Evolutionary conservation across 2,888 invertebrate species (phyloP), one percentile per base, ranked within the genome.

Genomic region (Priocnemis perturbator): DNA sequence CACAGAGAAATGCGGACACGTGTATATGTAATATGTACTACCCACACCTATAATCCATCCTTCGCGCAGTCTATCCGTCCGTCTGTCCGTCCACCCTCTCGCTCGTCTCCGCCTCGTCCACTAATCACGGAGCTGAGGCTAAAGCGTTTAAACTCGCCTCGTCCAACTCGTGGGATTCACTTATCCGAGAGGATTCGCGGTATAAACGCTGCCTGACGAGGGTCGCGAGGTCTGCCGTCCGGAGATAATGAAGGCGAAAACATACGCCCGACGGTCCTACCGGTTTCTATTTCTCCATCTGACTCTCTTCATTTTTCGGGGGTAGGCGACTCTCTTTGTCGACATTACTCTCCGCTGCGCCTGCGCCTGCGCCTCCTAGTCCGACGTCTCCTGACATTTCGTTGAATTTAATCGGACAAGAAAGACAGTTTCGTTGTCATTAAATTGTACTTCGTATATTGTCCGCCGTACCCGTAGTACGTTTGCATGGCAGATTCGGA

Each of bases 121-220:
- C 60, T 72, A 72, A 72, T 72, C 71, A 45, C 59, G 26, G 50
- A 47, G 60, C 56, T 57, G 65, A 44, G 30, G 53, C 56, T 63
- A 60, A 70, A 68, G 61, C 71, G 60, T 67, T 73, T 73, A 73
- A 71, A 67, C 59, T 69, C 61, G 52, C 15, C 58, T 55, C 61
- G 64, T 57, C 71, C 58, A 55, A 64, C 67, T 67, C 64, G 44
- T 44, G 30, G 73, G 61, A 71, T 65, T 67, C 71, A 63, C 61
- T 65, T 71, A 73, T 69, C 69, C 74, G 50, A 61, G 63, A 64
- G 74, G 72, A 74, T 74, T 69, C 67, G 66, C 64, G 71, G 63
- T 65, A 71, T 73, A 71, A 73, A 68, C 62, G 71, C 64, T 21
- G 64, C 21, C 58, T 69, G 69, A 69, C 62, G 71, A 67, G 67